Evolutionary conservation across 2,888 invertebrate genomes (phyloP).

Genomic region (Pharmacophagus antenor): DNA sequence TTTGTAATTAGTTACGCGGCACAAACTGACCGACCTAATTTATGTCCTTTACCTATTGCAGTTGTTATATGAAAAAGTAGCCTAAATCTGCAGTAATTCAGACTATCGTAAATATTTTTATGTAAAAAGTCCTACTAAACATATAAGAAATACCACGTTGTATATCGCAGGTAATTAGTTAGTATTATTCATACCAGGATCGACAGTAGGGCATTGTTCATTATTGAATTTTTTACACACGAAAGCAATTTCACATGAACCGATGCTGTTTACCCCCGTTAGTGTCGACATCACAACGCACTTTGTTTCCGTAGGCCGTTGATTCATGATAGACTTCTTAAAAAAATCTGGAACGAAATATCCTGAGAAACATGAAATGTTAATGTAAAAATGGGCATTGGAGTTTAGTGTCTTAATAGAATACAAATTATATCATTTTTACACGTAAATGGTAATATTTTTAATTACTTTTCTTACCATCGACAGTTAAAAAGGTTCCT

Average conservation of each 20-base stretch:
- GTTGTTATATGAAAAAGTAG: no score
- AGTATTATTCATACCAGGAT: conserved; percentile 32
- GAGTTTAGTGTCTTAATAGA: background rate
- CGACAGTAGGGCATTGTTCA: conserved; percentile 37
- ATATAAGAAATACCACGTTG: background rate
- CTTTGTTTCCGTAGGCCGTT: conserved; percentile 1
- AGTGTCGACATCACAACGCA: conserved; percentile 32
- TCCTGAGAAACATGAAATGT: conserved; percentile 20
- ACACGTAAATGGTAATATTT: background rate
- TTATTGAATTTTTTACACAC: conserved; percentile 39
- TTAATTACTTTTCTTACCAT: conserved; percentile 41
- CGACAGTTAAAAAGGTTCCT: conserved; percentile 50
- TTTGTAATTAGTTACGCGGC: no score
- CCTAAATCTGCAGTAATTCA: background rate
- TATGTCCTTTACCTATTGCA: no score
- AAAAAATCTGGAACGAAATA: conserved; percentile 19
- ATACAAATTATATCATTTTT: background rate
- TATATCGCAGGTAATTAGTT: background rate
- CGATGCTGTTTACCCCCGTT: conserved; percentile 30
- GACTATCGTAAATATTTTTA: background rate
- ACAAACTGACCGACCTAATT: no score
- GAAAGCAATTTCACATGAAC: conserved; percentile 32
- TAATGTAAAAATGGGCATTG: background rate
- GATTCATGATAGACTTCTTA: background rate
- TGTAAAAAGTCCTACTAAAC: background rate